Evolutionary conservation across 2,797 vertebrate genomes (phyloP).

Genomic region (Synanceia verrucosa): DNA sequence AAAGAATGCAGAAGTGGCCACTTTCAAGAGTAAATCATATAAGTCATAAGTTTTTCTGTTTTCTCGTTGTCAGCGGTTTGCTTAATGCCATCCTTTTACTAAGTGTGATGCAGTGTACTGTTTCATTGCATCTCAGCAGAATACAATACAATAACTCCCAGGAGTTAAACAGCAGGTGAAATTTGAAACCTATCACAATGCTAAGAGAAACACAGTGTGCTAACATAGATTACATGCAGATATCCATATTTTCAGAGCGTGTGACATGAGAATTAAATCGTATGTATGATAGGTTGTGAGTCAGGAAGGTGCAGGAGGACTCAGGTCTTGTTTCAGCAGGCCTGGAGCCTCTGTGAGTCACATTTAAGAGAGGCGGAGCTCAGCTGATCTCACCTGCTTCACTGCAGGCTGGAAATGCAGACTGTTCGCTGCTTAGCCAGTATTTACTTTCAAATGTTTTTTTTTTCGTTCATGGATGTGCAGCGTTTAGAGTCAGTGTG

Average conservation of each 20-base stretch:
- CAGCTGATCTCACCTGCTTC: constrained; percentile 42
- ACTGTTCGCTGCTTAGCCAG: constrained; percentile 16
- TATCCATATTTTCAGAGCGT: not conserved
- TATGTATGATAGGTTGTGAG: not conserved
- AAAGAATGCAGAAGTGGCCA: too few relatives aligned
- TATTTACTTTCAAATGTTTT: too few relatives aligned
- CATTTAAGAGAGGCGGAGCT: constrained; percentile 38
- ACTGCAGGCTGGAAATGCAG: constrained; percentile 34
- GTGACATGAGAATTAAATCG: not conserved
- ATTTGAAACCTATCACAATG: not conserved
- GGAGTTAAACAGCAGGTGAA: not conserved
- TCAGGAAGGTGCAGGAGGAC: constrained; percentile 10
- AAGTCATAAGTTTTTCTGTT: too few relatives aligned
- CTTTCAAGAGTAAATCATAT: too few relatives aligned
- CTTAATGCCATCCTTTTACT: not conserved
- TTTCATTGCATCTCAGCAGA: not conserved
- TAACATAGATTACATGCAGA: not conserved
- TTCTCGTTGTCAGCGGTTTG: too few relatives aligned
- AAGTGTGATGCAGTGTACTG: not conserved
- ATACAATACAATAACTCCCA: not conserved
- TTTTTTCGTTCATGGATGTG: constrained; percentile 8
- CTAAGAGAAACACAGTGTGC: not conserved
- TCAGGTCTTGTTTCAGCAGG: constrained; percentile 61
- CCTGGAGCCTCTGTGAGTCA: constrained; percentile 4
- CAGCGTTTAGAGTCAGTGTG: not conserved